Conservation (phyloP, 2,797 vertebrate genomes). For the Carapus acus region DNA sequence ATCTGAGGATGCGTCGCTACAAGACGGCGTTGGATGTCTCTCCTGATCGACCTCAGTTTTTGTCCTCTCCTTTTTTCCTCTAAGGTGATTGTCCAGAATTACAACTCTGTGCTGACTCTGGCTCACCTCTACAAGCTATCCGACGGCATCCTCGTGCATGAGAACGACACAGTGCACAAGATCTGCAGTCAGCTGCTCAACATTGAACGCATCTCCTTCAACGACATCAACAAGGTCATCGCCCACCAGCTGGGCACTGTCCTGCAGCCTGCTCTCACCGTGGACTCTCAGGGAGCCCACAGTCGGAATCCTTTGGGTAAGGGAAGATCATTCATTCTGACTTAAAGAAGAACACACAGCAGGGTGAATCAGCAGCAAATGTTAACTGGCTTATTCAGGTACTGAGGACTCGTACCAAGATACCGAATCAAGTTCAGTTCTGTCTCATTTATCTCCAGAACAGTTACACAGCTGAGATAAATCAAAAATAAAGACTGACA, state of each 20-base stretch:
- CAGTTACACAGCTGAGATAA: no score
- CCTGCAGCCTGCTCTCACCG: constrained; percentile 80
- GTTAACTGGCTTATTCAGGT: no score
- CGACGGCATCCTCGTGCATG: constrained; percentile 89
- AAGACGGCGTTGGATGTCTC: background rate
- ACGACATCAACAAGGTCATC: constrained; percentile 85
- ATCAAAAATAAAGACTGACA: no score
- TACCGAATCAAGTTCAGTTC: no score
- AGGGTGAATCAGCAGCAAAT: no score
- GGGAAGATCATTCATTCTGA: constrained; percentile 1
- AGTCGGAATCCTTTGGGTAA: constrained; percentile 86
- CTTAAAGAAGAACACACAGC: background rate
- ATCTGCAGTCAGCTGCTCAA: constrained; percentile 88
- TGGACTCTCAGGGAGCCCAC: constrained; percentile 64
- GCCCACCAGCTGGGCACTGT: constrained; percentile 89
- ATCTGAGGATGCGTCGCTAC: no score
- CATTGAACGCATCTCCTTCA: constrained; percentile 88
- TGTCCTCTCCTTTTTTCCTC: constrained; percentile 5
- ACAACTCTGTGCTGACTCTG: constrained; percentile 90
- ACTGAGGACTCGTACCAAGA: no score
- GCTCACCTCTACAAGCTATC: constrained; percentile 87
- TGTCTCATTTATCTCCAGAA: no score
- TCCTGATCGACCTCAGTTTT: background rate
- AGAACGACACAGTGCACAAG: constrained; percentile 88
- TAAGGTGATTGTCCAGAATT: constrained; percentile 97